These are phyloP conservation scores for Callorhinus ursinus DNA, from an alignment of 2,113 vertebrate genomes.

Conservation along the genomic window DNA sequence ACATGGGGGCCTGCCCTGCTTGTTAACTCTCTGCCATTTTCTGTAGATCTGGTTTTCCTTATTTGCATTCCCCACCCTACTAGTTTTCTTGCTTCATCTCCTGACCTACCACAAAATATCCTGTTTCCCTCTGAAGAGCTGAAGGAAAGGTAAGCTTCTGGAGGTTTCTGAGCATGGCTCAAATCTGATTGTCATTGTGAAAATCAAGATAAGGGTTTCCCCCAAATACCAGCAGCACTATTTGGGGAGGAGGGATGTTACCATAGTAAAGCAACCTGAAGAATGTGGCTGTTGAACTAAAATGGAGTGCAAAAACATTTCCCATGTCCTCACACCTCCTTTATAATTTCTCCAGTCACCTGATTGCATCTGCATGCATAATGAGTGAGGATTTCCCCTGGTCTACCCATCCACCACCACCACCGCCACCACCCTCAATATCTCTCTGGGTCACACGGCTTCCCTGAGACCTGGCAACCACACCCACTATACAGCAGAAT, in stretches of 20 bases:
- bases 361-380: neutral
- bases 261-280: neutral
- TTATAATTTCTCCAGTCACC: neutral
- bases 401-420: neutral
- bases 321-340: neutral
- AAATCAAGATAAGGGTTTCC: neutral
- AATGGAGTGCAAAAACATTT: too few species aligned
- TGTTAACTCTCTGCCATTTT: slow-evolving; percentile 32
- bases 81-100: slow-evolving; percentile 13
- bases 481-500: neutral
- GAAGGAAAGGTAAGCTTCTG: neutral
- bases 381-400: neutral
- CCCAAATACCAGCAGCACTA: neutral
- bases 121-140: neutral
- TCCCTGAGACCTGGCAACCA: neutral
- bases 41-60: slow-evolving; percentile 49
- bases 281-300: neutral
- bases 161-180: neutral
- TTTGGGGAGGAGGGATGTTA: neutral
- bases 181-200: neutral
- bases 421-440: neutral
- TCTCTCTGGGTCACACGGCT: neutral
- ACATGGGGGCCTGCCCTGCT: neutral
- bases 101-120: slow-evolving; percentile 12
- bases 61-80: slow-evolving; percentile 42